Base-by-base conservation (phyloP, 2,113 vertebrate species). In the Pleuronectes platessa region DNA sequence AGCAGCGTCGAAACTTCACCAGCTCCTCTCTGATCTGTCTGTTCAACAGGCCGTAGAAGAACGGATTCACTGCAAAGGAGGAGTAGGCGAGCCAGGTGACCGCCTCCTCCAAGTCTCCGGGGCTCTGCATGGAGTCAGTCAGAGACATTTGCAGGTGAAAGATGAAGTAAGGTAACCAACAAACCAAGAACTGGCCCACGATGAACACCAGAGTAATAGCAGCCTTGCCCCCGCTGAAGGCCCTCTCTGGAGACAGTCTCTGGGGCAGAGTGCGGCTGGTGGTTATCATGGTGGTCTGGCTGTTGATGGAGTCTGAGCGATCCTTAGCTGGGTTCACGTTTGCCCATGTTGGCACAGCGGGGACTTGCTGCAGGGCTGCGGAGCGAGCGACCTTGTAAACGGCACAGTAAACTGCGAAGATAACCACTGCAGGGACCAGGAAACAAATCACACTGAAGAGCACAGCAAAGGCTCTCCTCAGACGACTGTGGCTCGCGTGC, bases 51-150 rank as follows among this genome's bases (percentile, higher is more conserved):
- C 97, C 97, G 0, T 98, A 98, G 88, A 98, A 96, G 81, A 98
- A 97, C 0, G 97, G 97, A 81, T 98, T 97, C 3, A 96, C 92
- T 0, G 97, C 96, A 0, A 98, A 99, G 17, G 97, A 97, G 2
- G 97, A 95, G 79, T 97, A 98, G 23, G 97, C 97, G 2, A 98
- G 92, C 97, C 97, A 98, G 70, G 96, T 98, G 83, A 98, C 95
- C 0, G 93, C 87, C 40, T 94, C 95, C 77, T 98, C 97, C 0
- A 95, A 92, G 0, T 93, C 92, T 0, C 93, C 94, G 0, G 81
- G 89, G 67, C 91, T 82, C 23, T 90, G 89, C 91, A 89, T 86
- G 15, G 92, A 88, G 2, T 83, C 76, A 0, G 76, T 72, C 13
- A 95, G 79, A 3, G 95, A 95, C 84, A 95, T 94, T 61, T 96